phyloP scores from a whole-genome alignment of 2,888 invertebrate species.

The Cheilosia scutellata region DNA sequence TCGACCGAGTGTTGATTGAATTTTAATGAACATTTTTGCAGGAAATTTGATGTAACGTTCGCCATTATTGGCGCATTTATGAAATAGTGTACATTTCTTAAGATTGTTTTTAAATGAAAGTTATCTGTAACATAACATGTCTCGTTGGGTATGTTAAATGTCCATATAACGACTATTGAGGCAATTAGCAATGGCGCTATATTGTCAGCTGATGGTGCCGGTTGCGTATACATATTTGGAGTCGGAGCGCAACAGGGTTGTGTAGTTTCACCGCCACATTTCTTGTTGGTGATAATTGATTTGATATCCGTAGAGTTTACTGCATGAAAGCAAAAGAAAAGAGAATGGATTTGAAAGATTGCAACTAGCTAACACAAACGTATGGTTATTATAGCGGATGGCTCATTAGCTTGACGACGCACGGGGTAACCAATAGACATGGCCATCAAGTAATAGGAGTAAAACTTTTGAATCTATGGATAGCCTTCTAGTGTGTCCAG shows the following conservation, averaged over 20 bases:
- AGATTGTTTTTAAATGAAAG: conserved; percentile 4
- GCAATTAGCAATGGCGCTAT: conserved; percentile 24
- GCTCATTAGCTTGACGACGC: no score
- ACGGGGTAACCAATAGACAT: no score
- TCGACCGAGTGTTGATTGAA: conserved; percentile 65
- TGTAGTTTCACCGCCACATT: conserved; percentile 3
- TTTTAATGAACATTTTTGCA: conserved; percentile 69
- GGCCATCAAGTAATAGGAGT: no score
- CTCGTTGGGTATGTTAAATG: conserved; percentile 17
- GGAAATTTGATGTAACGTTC: conserved; percentile 67
- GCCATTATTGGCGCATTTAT: conserved; percentile 51
- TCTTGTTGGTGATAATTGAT: conserved; percentile 11
- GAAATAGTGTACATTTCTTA: conserved; percentile 42
- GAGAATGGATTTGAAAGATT: not conserved
- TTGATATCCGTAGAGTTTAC: not conserved
- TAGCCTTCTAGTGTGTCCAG: no score
- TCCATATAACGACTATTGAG: conserved; percentile 7
- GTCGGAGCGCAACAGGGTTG: not conserved
- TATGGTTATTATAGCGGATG: no score
- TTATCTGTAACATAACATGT: conserved; percentile 29
- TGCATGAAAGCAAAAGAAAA: not conserved
- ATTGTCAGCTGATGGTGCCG: conserved; percentile 12
- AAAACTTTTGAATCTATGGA: no score
- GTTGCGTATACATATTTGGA: conserved; percentile 16
- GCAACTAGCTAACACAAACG: not conserved